Conservation (phyloP, 2,797 vertebrate genomes). For the Eupleurogrammus muticus region DNA sequence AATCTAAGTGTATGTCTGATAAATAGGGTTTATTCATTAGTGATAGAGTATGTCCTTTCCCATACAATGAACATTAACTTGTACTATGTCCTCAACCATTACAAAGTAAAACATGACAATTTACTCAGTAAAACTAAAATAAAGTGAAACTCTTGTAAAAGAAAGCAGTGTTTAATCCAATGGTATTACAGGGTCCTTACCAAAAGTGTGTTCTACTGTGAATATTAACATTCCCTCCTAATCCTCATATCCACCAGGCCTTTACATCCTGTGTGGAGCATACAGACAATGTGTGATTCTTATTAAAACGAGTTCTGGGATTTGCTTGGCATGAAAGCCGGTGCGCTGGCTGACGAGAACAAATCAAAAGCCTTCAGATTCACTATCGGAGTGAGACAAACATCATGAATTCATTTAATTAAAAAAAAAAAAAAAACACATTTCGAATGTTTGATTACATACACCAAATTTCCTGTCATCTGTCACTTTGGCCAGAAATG, state of each 20-base stretch:
- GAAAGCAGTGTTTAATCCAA: too few species aligned
- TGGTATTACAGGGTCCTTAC: too few species aligned
- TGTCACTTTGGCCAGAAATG: constrained; percentile 26
- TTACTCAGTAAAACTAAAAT: too few species aligned
- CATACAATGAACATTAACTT: too few species aligned
- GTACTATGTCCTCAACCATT: too few species aligned
- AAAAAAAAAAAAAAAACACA: constrained; percentile 6
- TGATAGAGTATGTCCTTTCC: too few species aligned
- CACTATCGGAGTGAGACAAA: constrained; percentile 33
- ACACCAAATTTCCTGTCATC: constrained; percentile 37
- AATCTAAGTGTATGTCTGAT: too few species aligned
- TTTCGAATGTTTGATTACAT: constrained; percentile 18
- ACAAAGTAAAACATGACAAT: too few species aligned
- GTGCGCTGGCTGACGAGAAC: constrained; percentile 42
- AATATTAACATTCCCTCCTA: constrained; percentile 51
- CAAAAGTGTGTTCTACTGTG: constrained; percentile 57
- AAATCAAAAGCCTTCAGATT: constrained; percentile 49
- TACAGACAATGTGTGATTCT: constrained; percentile 44
- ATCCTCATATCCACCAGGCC: constrained; percentile 24
- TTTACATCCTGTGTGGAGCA: constrained; percentile 8
- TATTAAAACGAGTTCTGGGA: constrained; percentile 42
- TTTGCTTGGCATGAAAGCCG: constrained; percentile 27
- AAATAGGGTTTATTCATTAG: too few species aligned
- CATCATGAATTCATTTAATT: constrained; percentile 9
- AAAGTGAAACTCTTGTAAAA: too few species aligned